These are phyloP conservation scores for Plagiodera versicolora DNA, from an alignment of 2,888 invertebrate species.

Conservation along the genomic window DNA sequence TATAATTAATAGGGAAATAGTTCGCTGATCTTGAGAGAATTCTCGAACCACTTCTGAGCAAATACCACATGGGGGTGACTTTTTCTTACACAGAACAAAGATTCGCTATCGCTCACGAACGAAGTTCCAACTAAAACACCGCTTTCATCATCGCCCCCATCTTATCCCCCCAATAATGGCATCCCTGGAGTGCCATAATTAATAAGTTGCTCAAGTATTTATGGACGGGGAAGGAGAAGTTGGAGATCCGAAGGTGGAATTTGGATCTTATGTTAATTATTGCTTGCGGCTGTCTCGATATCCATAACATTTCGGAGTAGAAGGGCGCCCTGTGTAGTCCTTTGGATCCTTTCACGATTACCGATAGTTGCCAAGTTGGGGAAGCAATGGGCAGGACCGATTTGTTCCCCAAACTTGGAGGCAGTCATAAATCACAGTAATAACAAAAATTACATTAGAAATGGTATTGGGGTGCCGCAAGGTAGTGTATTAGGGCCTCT, in stretches of 20 bases:
- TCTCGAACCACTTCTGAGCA: no score
- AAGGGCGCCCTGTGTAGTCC: neutral
- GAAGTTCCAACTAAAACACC: neutral
- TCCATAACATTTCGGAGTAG: conserved; percentile 48
- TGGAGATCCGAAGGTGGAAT: conserved; percentile 31
- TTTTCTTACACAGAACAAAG: neutral
- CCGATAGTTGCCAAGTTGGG: conserved; percentile 47
- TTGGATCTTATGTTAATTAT: conserved; percentile 51
- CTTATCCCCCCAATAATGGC: neutral
- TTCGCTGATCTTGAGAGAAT: no score
- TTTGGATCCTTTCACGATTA: conserved; percentile 41
- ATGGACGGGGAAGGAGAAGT: conserved; percentile 21
- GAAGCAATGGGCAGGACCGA: conserved; percentile 23
- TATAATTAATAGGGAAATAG: no score
- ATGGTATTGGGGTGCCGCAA: no score
- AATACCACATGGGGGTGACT: no score
- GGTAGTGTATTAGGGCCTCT: no score
- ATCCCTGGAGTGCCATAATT: conserved; percentile 25
- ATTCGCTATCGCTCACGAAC: no score
- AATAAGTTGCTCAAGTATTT: conserved; percentile 34
- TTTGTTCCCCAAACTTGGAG: neutral
- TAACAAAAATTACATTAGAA: no score
- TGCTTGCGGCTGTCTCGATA: conserved; percentile 52
- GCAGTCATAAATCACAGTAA: no score
- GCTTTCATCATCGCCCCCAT: neutral